A percentile compares a stretch with the other conserved stretches of the same genome.
Conservation (phyloP, 2,888 invertebrate species). For the Thecocarcelia acutangulata region DNA sequence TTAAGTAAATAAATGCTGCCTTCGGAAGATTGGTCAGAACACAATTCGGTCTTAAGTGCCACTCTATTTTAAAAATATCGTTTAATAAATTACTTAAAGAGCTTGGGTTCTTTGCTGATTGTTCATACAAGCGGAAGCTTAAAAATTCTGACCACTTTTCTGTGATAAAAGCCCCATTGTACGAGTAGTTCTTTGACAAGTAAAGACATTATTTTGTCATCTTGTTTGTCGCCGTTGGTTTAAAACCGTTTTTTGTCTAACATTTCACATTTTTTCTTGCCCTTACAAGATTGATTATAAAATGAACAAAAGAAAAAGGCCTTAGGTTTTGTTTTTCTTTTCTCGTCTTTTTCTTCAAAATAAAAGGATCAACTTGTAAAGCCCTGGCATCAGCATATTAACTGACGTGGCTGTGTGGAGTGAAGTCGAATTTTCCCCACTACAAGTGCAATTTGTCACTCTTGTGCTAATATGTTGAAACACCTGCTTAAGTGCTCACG, state of each 20-base stretch:
- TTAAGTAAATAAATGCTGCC: no score
- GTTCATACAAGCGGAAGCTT: no score
- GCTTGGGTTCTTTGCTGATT: no score
- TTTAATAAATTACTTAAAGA: no score
- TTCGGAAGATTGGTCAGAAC: no score
- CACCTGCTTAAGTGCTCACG: slow-evolving; percentile 72
- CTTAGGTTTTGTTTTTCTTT: slow-evolving; percentile 44
- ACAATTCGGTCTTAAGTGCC: no score
- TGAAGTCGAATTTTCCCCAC: slow-evolving; percentile 26
- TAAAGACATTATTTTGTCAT: slow-evolving; percentile 65
- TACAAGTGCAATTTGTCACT: slow-evolving; percentile 31
- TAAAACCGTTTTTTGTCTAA: slow-evolving; percentile 28
- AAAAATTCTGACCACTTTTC: no score
- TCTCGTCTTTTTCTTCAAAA: slow-evolving; percentile 5
- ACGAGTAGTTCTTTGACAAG: slow-evolving; percentile 51
- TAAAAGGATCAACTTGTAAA: slow-evolving; percentile 67
- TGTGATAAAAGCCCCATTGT: no score
- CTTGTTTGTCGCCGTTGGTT: slow-evolving; percentile 47
- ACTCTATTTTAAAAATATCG: no score
- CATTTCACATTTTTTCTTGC: background rate
- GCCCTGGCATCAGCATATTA: slow-evolving; percentile 69
- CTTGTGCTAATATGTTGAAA: slow-evolving; percentile 39
- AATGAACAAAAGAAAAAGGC: slow-evolving; percentile 30
- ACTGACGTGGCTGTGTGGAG: slow-evolving; percentile 58
- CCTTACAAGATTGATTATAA: slow-evolving; percentile 66